Base-by-base conservation (phyloP, 2,113 vertebrate genomes). In the Petromus typicus region DNA sequence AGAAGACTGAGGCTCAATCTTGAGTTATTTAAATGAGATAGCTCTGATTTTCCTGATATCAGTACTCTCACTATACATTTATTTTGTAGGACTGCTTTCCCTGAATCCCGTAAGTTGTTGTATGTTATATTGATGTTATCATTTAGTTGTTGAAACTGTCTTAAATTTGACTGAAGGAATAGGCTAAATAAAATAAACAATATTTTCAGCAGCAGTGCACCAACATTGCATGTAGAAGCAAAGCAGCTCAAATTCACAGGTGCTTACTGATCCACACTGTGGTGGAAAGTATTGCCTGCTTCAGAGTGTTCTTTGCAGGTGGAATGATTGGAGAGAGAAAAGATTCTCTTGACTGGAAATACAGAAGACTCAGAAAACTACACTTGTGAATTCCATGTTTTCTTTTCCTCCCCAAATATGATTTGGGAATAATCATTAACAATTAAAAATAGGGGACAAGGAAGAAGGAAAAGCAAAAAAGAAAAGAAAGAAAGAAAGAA, bases 231-330 rank as follows among this genome's bases (percentile, higher is more conserved):
- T 80, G 37, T 17, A 57, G 75, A 90, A 88, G 34, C 22, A 93
- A 89, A 93, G 3, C 10, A 64, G 2, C 30, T 59, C 0, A 18
- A 40, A 25, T 56, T 54, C 13, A 45, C 7, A 40, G 14, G 23
- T 2, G 1, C 1, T 16, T 0, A 0, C 10, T 54, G 40, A 3
- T 78, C 20, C 25, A 14, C 1, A n/a, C 34, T 16, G 30, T 23
- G 32, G 30, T 13, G 66, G 45, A 32, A 23, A n/a, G 4, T 13
- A 12, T 4, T 30, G 23, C 2, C 30, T 78, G 12, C 4, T 34
- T 51, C 11, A 66, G 6, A 51, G 20, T 37, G 34, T 1, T 40
- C 3, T 61, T 76, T 84, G 56, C 7, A 76, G 3, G 12, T 64
- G 27, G 23, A 76, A 66, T 6, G 2, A 5, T 54, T 14, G 11